These are phyloP conservation scores for Cyprinus carpio DNA, from an alignment of 2,113 vertebrate genomes.

Conservation along the genomic window DNA sequence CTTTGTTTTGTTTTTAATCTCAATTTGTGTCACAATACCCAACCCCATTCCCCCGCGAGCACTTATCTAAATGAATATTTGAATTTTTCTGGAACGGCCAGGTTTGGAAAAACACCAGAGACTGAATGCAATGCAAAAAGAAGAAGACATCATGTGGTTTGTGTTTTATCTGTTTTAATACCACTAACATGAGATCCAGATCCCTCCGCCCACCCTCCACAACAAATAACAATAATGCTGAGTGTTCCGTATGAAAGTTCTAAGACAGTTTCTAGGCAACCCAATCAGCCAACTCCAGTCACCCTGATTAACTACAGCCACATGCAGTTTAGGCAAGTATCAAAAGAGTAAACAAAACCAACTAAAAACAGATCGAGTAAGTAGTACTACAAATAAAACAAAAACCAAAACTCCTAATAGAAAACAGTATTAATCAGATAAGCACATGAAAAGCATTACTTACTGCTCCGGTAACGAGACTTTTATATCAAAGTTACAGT, in stretches of 20 bases:
- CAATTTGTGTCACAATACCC: too few relatives aligned
- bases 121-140: not conserved
- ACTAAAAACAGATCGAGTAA: conserved; percentile 22
- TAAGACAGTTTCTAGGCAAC: conserved; percentile 67
- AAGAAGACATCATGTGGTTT: conserved; percentile 24
- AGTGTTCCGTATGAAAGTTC: conserved; percentile 70
- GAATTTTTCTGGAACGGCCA: conserved; percentile 6
- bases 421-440: conserved; percentile 66
- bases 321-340: conserved; percentile 71
- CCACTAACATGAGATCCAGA: conserved; percentile 73
- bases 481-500: conserved; percentile 53
- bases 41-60: too few relatives aligned
- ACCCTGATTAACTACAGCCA: conserved; percentile 65
- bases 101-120: not conserved
- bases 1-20: too few relatives aligned
- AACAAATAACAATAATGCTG: conserved; percentile 64
- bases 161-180: conserved; percentile 69
- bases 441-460: conserved; percentile 54
- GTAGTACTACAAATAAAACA: conserved; percentile 51
- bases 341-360: conserved; percentile 58
- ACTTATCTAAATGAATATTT: too few relatives aligned
- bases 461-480: conserved; percentile 65
- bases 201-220: conserved; percentile 62
- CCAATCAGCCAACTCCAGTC: conserved; percentile 56
- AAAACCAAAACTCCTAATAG: conserved; percentile 53